Evolutionary conservation across 2,113 vertebrate genomes (phyloP).

Genomic region (Arothron firmamentum): DNA sequence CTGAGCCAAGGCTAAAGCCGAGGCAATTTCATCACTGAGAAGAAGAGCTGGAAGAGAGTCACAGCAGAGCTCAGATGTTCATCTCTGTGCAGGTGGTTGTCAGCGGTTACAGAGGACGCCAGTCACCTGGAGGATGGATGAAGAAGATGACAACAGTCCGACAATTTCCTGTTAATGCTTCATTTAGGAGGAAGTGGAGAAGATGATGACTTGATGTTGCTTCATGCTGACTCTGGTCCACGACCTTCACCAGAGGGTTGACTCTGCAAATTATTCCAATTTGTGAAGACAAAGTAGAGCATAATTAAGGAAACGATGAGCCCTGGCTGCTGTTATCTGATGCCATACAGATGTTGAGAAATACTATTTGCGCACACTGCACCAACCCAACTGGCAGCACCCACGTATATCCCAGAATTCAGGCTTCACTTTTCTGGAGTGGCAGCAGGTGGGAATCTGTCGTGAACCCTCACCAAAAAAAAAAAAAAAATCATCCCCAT

Average conservation of each 20-base stretch:
- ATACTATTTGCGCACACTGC: no score
- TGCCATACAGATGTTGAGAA: no score
- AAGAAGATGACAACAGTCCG: constrained; percentile 54
- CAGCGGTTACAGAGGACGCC: not conserved
- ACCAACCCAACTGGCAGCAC: no score
- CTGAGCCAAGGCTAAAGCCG: constrained; percentile 60
- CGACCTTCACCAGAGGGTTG: constrained; percentile 53
- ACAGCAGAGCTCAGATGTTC: not conserved
- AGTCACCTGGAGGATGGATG: constrained; percentile 52
- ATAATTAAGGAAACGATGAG: no score
- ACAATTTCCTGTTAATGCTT: constrained; percentile 56
- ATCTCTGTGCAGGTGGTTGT: not conserved
- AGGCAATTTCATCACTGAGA: constrained; percentile 47
- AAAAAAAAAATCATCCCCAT: no score
- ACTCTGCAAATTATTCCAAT: constrained; percentile 49
- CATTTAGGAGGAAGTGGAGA: constrained; percentile 45
- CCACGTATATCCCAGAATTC: no score
- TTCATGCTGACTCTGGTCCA: constrained; percentile 40
- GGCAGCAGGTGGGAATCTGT: no score
- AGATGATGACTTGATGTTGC: constrained; percentile 18
- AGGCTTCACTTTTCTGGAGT: no score
- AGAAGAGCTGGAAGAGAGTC: constrained; percentile 22
- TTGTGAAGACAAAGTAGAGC: not conserved
- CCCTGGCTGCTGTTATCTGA: no score
- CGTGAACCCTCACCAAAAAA: no score